Evolutionary conservation across 2,888 invertebrate genomes (phyloP).

Genomic region (Thumatha senex): DNA sequence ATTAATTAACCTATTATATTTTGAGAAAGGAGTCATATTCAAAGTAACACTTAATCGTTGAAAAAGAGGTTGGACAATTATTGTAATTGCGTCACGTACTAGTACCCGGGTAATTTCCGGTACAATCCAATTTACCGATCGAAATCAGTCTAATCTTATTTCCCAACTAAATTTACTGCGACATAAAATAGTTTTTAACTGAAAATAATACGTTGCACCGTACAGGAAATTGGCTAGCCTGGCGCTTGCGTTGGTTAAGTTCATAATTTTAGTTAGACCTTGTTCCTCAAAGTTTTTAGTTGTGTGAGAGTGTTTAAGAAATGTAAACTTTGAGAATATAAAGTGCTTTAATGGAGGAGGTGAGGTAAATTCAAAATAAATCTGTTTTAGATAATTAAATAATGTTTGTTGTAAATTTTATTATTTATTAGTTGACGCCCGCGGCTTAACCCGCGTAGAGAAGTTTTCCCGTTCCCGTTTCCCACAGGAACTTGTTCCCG

Average conservation of each 20-base stretch:
- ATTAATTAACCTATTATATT: too few relatives aligned
- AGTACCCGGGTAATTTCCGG: constrained; percentile 6
- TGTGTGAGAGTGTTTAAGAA: not conserved
- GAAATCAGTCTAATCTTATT: constrained; percentile 20
- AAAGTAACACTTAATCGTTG: too few relatives aligned
- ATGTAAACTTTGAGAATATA: not conserved
- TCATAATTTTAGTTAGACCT: constrained; percentile 5
- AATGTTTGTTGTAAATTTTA: too few relatives aligned
- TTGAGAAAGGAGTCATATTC: too few relatives aligned
- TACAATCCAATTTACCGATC: constrained; percentile 19
- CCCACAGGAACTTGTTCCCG: too few relatives aligned
- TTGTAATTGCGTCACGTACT: not conserved
- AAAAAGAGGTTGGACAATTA: too few relatives aligned
- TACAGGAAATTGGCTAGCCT: constrained; percentile 24
- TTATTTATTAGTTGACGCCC: too few relatives aligned
- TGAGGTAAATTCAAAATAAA: too few relatives aligned
- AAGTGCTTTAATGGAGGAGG: not conserved
- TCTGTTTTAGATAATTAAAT: too few relatives aligned
- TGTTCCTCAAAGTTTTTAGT: constrained; percentile 4
- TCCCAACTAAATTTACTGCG: constrained; percentile 14
- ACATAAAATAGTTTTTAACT: constrained; percentile 14
- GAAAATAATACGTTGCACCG: constrained; percentile 6
- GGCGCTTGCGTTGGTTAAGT: constrained; percentile 8
- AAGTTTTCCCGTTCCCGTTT: too few relatives aligned
- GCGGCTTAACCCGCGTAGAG: too few relatives aligned